Evolutionary conservation across 2,797 vertebrate genomes (phyloP), one percentile per base, ranked within the genome.

Genomic region (Pagetopsis macropterus): DNA sequence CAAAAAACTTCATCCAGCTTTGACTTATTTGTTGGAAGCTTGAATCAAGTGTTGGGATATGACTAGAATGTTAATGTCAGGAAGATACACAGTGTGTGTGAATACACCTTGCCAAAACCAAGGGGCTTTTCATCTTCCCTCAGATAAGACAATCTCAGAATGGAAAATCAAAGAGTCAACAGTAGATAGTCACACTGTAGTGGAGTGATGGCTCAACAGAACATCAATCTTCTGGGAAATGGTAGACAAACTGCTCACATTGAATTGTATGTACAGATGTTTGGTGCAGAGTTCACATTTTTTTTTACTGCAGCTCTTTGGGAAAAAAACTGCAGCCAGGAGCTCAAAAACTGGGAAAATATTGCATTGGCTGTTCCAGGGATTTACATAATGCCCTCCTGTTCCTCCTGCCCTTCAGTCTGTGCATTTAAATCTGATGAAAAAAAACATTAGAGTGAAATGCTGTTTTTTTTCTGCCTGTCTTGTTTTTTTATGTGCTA

Each of bases 231-330:
- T 76, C 65, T 60, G 14, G 52, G 60, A 69, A 78, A 84, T 46
- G 12, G 3, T 43, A 60, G 37, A 64, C 15, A 44, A 43, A 49
- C 33, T 16, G 66, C 76, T 78, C 52, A 41, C 56, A 19, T 17
- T 66, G 45, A 65, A 41, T 43, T 55, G 37, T 68, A 31, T 11
- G 58, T 68, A 67, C 60, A 84, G 62, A 80, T 75, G 80, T 70
- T 75, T 31, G 15, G 12, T 48, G 3, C 15, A 40, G 55, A 40
- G 5, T 23, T 62, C 10, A 37, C 21, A 9, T 3, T 48, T 59
- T 54, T 62, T 49, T 31, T 41, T 16, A 9, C 15, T 19, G 13
- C 33, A 65, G 43, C 49, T 68, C 62, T 57, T 61, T 65, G 16
- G 67, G n/a, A 69, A 71, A 60, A 19, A 37, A 60, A 57, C 55